These are phyloP conservation scores for Nycticorax nycticorax DNA, from an alignment of 2,113 vertebrate genomes.

Conservation along the genomic window DNA sequence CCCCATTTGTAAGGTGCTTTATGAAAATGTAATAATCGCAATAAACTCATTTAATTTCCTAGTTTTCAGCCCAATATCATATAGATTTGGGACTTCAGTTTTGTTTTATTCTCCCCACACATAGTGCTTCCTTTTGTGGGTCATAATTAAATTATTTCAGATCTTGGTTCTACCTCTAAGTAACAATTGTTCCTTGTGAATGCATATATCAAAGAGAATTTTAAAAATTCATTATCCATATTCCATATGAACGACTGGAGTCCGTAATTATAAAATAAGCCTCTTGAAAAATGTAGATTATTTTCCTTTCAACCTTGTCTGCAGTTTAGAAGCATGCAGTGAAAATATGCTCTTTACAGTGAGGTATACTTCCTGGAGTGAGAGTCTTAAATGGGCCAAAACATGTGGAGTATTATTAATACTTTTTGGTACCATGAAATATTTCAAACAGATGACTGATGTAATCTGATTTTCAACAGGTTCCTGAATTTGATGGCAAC, in stretches of 20 bases:
- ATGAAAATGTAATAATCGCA: neutral
- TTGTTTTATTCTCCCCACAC: neutral
- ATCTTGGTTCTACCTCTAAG: neutral
- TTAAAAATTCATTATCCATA: neutral
- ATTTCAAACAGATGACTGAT: neutral
- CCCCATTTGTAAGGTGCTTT: neutral
- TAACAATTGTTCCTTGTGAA: neutral
- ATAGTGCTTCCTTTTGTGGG: neutral
- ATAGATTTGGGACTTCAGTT: neutral
- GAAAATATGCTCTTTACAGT: neutral
- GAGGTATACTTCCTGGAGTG: neutral
- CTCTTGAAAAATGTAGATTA: conserved; percentile 1
- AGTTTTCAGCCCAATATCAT: neutral
- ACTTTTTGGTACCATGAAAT: neutral
- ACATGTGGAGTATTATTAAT: neutral
- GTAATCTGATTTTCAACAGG: neutral
- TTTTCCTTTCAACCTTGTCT: conserved; percentile 4
- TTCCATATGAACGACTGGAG: neutral
- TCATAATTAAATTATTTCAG: neutral
- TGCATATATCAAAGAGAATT: neutral
- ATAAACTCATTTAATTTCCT: neutral
- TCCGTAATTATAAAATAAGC: conserved; percentile 6
- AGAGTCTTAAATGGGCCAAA: neutral
- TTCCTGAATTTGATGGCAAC: neutral
- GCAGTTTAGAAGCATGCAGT: neutral